Evolutionary conservation across 2,797 vertebrate species (phyloP).

Genomic region (Enteromius anoplus): DNA sequence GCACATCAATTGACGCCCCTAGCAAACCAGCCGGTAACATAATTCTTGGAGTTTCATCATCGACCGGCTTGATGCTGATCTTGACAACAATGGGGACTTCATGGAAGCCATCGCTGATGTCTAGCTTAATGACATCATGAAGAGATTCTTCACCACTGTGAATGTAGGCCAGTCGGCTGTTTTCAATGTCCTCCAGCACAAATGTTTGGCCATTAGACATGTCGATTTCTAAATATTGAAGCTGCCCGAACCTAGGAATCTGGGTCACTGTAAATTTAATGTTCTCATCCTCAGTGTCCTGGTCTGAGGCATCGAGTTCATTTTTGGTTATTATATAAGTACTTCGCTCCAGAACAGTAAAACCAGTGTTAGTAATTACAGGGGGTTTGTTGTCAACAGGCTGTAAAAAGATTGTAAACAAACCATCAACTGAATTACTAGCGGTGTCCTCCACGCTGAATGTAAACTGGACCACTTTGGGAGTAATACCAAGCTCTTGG

Average conservation of each 20-base stretch:
- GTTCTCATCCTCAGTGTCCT: slow-evolving; percentile 82
- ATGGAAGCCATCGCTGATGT: slow-evolving; percentile 84
- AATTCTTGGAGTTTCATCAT: slow-evolving; percentile 79
- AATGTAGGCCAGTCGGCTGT: slow-evolving; percentile 78
- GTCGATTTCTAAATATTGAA: slow-evolving; percentile 79
- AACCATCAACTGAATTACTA: slow-evolving; percentile 80
- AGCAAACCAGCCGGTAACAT: slow-evolving; percentile 75
- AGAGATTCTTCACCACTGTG: slow-evolving; percentile 79
- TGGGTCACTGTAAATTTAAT: slow-evolving; percentile 82
- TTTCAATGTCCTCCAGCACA: slow-evolving; percentile 78
- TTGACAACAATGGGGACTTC: slow-evolving; percentile 80
- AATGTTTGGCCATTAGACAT: slow-evolving; percentile 83
- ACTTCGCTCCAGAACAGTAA: slow-evolving; percentile 79
- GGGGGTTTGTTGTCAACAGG: slow-evolving; percentile 88
- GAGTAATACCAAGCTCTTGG: slow-evolving; percentile 84
- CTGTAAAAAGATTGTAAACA: slow-evolving; percentile 87
- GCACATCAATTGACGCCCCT: slow-evolving; percentile 80
- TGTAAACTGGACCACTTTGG: slow-evolving; percentile 85
- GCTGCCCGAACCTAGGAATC: slow-evolving; percentile 76
- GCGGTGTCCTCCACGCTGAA: slow-evolving; percentile 85
- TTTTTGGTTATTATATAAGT: slow-evolving; percentile 78
- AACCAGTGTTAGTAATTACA: slow-evolving; percentile 83
- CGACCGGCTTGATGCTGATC: slow-evolving; percentile 79
- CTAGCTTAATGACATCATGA: slow-evolving; percentile 79
- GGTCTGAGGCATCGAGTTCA: slow-evolving; percentile 83